Evolutionary conservation across 2,797 vertebrate genomes (phyloP).

Genomic region (Atherinosoma microstoma): DNA sequence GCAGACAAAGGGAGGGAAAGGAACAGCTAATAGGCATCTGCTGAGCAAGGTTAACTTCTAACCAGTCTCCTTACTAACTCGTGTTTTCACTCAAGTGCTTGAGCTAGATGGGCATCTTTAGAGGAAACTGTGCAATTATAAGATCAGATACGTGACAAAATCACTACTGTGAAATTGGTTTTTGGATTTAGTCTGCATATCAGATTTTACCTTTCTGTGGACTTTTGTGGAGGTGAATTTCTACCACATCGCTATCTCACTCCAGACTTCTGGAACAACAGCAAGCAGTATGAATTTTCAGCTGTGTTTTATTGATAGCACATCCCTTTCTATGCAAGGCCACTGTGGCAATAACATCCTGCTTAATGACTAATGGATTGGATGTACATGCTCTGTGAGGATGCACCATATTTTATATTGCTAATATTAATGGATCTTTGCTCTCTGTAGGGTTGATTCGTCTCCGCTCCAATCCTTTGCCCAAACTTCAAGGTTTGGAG

Average conservation of each 20-base stretch:
- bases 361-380: conserved; percentile 58
- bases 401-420: conserved; percentile 26
- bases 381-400: conserved; percentile 27
- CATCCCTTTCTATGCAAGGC: conserved; percentile 41
- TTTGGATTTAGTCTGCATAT: conserved; percentile 67
- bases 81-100: conserved; percentile 53
- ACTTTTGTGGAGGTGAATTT: conserved; percentile 42
- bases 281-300: conserved; percentile 14
- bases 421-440: conserved; percentile 47
- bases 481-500: conserved; percentile 88
- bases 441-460: conserved; percentile 86
- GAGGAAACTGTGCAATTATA: conserved; percentile 55
- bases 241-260: conserved; percentile 21
- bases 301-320: conserved; percentile 44
- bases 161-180: conserved; percentile 74
- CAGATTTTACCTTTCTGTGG: conserved; percentile 50
- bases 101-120: conserved; percentile 55
- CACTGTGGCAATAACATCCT: conserved; percentile 45
- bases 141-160: conserved; percentile 71
- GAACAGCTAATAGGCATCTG: conserved; percentile 67
- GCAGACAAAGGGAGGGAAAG: conserved; percentile 57
- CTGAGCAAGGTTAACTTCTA: conserved; percentile 73
- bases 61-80: conserved; percentile 60
- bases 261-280: conserved; percentile 38
- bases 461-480: conserved; percentile 87